Evolutionary conservation across 2,797 vertebrate genomes (phyloP).

Genomic region (Dermochelys coriacea): DNA sequence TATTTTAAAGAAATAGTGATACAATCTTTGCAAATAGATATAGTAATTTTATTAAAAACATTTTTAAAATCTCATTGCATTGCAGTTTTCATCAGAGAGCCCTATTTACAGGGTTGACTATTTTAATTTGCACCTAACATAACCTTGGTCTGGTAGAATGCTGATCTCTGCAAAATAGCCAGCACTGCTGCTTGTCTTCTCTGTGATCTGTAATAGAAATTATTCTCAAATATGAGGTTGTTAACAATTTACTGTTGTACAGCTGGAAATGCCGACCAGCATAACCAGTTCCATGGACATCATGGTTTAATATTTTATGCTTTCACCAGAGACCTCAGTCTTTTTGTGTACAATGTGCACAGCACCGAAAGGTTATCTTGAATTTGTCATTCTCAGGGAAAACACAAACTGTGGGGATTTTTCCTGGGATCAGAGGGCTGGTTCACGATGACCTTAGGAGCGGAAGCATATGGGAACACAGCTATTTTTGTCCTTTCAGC

Average conservation of each 20-base stretch:
- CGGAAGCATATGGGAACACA: conserved; percentile 11
- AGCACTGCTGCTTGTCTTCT: neutral
- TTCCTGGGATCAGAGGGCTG: conserved; percentile 55
- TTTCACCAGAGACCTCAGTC: neutral
- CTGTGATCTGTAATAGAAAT: conserved; percentile 54
- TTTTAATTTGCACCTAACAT: neutral
- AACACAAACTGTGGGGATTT: conserved; percentile 38
- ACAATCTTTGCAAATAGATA: conserved; percentile 66
- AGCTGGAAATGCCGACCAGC: conserved; percentile 35
- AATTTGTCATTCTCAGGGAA: conserved; percentile 50
- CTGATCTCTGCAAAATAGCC: neutral
- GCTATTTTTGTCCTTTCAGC: conserved; percentile 67
- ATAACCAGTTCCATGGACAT: conserved; percentile 52
- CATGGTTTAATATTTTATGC: conserved; percentile 33
- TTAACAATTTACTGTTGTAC: conserved; percentile 50
- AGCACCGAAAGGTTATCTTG: conserved; percentile 14
- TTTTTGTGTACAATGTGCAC: neutral
- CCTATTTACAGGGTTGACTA: neutral
- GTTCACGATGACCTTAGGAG: conserved; percentile 63
- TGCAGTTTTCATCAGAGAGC: conserved; percentile 34
- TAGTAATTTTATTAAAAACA: conserved; percentile 60
- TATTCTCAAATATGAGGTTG: conserved; percentile 25
- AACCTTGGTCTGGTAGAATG: neutral
- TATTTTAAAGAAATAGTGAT: conserved; percentile 49
- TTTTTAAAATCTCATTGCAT: conserved; percentile 40